Conservation (phyloP, 1,140 invertebrate genomes). For the Zaprionus inermis region DNA sequence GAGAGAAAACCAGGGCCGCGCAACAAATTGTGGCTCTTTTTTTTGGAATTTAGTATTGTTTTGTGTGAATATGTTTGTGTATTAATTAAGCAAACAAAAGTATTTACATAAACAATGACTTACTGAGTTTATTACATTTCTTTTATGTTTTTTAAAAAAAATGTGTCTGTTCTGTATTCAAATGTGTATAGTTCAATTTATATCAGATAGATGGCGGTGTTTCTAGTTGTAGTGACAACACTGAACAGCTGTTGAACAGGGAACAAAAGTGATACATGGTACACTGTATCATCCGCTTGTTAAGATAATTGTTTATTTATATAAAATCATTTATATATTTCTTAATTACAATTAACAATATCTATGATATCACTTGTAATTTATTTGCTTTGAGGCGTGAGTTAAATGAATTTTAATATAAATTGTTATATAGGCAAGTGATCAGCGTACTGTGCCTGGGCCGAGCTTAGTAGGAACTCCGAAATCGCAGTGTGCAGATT, state of each 20-base stretch:
- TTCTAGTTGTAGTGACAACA: constrained; percentile 1
- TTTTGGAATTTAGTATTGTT: constrained; percentile 50
- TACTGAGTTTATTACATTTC: constrained; percentile 25
- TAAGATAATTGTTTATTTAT: constrained; percentile 1
- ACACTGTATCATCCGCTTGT: not conserved
- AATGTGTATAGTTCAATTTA: not conserved
- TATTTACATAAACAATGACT: constrained; percentile 39
- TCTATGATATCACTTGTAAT: not conserved
- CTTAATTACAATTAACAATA: not conserved
- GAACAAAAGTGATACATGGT: not conserved
- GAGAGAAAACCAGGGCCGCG: constrained; percentile 33
- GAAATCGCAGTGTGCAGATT: constrained; percentile 13
- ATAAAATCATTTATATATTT: not conserved
- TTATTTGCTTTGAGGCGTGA: not conserved
- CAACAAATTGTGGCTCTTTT: constrained; percentile 27
- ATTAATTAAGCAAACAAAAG: constrained; percentile 37
- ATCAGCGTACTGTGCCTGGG: constrained; percentile 18
- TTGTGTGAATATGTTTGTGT: constrained; percentile 32
- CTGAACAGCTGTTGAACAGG: constrained; percentile 15
- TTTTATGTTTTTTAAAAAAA: constrained; percentile 2
- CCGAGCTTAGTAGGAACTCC: constrained; percentile 10
- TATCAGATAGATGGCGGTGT: constrained; percentile 28
- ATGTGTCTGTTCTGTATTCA: constrained; percentile 1
- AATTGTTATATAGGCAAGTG: not conserved
- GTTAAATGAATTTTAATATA: not conserved